phyloP scores from a whole-genome alignment of 2,888 invertebrate species.

The Drosophila greeni region DNA sequence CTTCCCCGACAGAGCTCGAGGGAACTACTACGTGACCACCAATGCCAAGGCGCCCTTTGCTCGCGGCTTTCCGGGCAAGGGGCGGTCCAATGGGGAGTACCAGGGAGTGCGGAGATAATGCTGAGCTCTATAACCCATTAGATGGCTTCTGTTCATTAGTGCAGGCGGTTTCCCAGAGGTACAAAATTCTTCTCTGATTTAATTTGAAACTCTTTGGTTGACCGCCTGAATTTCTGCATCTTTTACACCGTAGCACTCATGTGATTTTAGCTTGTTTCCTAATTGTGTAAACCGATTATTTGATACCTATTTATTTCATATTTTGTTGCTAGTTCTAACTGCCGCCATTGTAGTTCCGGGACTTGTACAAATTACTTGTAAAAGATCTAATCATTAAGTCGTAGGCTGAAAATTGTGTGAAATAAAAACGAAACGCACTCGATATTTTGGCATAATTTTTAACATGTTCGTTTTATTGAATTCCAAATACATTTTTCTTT shows the following conservation, averaged over 20 bases:
- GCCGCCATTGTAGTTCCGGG: slow-evolving; percentile 60
- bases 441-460: slow-evolving; percentile 60
- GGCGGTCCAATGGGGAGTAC: slow-evolving; percentile 77
- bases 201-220: slow-evolving; percentile 7
- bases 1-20: slow-evolving; percentile 83
- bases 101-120: slow-evolving; percentile 73
- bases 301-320: slow-evolving; percentile 59
- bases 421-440: slow-evolving; percentile 16
- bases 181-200: background rate
- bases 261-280: slow-evolving; percentile 72
- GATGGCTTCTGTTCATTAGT: background rate
- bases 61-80: slow-evolving; percentile 87
- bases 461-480: slow-evolving; percentile 70
- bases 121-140: slow-evolving; percentile 3
- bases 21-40: slow-evolving; percentile 92
- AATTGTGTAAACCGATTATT: slow-evolving; percentile 37
- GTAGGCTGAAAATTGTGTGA: slow-evolving; percentile 47
- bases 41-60: slow-evolving; percentile 91
- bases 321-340: slow-evolving; percentile 52
- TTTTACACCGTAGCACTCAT: slow-evolving; percentile 54
- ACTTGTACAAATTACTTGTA: slow-evolving; percentile 60
- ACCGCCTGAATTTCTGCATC: slow-evolving; percentile 8
- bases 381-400: slow-evolving; percentile 63
- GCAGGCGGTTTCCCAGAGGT: background rate
- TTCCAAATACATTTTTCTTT: slow-evolving; percentile 69